Base-by-base conservation (phyloP, 1,140 invertebrate species). In the Scylla paramamosain region DNA sequence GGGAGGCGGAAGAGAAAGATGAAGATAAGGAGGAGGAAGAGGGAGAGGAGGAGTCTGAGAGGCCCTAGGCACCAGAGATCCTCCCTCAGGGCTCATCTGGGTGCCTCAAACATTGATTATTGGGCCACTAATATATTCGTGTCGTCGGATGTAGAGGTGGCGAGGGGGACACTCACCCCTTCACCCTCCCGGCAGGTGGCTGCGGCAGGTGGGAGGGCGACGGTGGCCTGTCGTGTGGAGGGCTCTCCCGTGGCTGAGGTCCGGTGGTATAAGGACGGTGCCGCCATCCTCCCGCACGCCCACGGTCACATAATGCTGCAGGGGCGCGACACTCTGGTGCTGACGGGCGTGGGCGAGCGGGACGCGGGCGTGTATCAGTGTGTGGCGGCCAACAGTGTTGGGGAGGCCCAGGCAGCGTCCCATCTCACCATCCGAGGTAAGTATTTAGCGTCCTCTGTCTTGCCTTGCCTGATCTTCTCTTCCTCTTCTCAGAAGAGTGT, bases 321-420 rank as follows among this genome's bases (percentile, higher is more conserved):
- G 89, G 96, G 92, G 45, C 91, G 96, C 4, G 96, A 96, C 93
- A 95, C 90, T 1, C 94, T 96, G 25, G 92, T 95, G 29, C 86
- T 96, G 32, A 16, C 94, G 20, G 92, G 92, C 67, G 96, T 95
- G 52, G 92, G 87, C 12, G 96, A 88, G 46, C n/a, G 96, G n/a
- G 96, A 96, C 83, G 94, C 94, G 1, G 96, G 96, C 28, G 86
- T 96, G 90, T 96, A 96, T 52, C 96, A 96, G 94, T 96, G 96
- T 67, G 91, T 96, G 31, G 96, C 96, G 28, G 96, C 96, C 93
- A 96, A 96, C 94, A 94, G 92, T 88, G 46, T 96, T 1, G 96
- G 96, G 31, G 96, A 96, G 67, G 94, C 94, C 0, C 96, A 96
- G 92, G 96, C 94, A 0, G 67, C 77, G 14, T 88, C 92, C 48